A percentile compares a stretch with the other conserved stretches of the same genome.
Evolutionary conservation across 2,113 vertebrate species (phyloP).

Genomic region (Accipiter virgatus): DNA sequence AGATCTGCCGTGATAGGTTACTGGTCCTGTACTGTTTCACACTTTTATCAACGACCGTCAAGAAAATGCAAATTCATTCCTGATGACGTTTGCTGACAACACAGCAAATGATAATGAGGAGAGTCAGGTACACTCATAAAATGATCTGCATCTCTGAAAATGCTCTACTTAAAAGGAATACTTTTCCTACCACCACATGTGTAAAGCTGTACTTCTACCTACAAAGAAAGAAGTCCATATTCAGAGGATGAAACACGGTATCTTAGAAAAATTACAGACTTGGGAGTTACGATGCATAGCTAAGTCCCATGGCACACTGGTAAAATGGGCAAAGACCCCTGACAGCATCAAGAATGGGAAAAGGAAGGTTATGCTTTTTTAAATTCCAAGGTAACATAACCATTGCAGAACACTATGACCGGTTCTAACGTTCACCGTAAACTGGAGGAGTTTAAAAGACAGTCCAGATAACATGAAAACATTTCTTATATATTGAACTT

Average conservation of each 20-base stretch:
- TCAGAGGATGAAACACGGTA: background rate
- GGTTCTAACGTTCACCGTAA: background rate
- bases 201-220: background rate
- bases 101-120: background rate
- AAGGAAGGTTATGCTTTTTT: conserved; percentile 10
- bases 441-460: conserved; percentile 8
- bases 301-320: background rate
- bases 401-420: background rate
- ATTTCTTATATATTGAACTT: background rate
- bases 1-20: background rate
- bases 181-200: background rate
- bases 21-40: background rate
- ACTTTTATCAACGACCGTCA: background rate
- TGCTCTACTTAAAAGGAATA: background rate
- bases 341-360: background rate
- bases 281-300: background rate
- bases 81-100: conserved; percentile 37
- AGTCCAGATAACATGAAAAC: background rate
- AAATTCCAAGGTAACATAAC: background rate
- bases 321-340: background rate
- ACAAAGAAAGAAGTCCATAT: background rate
- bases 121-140: background rate
- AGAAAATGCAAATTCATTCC: background rate
- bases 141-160: background rate
- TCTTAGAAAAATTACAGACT: background rate